phyloP scores from a whole-genome alignment of 2,888 invertebrate species.

The Acholoe squamosa region DNA sequence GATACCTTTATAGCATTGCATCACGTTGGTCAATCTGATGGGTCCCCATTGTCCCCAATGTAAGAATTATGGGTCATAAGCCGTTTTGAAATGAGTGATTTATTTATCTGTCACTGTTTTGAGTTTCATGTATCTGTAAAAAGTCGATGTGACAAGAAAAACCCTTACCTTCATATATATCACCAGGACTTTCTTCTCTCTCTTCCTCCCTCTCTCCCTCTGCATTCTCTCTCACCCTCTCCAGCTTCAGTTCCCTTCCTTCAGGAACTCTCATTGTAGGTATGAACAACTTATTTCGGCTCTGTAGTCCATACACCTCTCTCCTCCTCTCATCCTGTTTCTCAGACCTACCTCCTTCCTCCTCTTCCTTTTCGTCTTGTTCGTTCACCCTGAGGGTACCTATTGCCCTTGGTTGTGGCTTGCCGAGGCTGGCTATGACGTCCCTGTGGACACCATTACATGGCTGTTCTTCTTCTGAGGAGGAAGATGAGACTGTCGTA shows the following conservation, averaged over 20 bases:
- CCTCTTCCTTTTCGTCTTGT: not conserved
- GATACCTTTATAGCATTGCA: no score
- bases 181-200: not conserved
- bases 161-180: conserved; percentile 30
- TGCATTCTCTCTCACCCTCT: not conserved
- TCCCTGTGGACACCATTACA: conserved; percentile 65
- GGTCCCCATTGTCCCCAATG: no score
- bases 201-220: not conserved
- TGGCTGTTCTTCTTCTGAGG: conserved; percentile 28
- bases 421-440: conserved; percentile 46
- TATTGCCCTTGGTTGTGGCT: not conserved
- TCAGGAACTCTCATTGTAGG: conserved; percentile 12
- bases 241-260: not conserved
- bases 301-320: not conserved
- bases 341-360: not conserved
- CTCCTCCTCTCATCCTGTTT: not conserved
- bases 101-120: no score
- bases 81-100: no score
- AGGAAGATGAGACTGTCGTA: not conserved
- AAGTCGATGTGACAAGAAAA: not conserved
- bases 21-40: no score
- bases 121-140: no score
- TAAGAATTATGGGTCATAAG: no score
- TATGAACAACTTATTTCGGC: not conserved
- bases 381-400: not conserved